Conservation (phyloP, 2,113 vertebrate species). For the Chlamydotis undulata region DNA sequence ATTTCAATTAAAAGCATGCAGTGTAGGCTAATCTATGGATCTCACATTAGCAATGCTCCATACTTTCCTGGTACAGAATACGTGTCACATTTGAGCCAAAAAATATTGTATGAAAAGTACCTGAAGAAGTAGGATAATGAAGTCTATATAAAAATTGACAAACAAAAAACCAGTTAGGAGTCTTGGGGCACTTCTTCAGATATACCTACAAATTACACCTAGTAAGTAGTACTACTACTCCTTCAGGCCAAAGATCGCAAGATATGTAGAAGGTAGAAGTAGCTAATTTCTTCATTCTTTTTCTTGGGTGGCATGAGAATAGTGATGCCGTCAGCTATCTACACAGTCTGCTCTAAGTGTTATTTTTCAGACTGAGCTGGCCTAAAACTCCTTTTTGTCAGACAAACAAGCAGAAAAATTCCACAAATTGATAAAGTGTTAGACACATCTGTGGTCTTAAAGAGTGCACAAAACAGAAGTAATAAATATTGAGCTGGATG, state of each 20-base stretch:
- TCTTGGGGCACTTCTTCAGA: neutral
- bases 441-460: neutral
- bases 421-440: neutral
- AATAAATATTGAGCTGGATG: neutral
- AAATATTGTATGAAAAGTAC: neutral
- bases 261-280: neutral
- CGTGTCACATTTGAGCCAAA: neutral
- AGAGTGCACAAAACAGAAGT: neutral
- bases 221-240: neutral
- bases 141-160: neutral
- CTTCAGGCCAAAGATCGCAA: neutral
- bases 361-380: neutral
- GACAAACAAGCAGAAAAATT: neutral
- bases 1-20: conserved; percentile 33
- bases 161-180: neutral
- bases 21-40: neutral
- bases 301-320: neutral
- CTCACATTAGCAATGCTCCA: neutral
- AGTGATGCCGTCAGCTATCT: neutral
- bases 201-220: neutral
- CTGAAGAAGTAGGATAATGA: neutral
- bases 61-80: neutral
- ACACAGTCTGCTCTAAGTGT: neutral
- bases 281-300: neutral
- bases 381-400: neutral